Evolutionary conservation across 2,113 vertebrate species (phyloP).

Genomic region (Caracal caracal): DNA sequence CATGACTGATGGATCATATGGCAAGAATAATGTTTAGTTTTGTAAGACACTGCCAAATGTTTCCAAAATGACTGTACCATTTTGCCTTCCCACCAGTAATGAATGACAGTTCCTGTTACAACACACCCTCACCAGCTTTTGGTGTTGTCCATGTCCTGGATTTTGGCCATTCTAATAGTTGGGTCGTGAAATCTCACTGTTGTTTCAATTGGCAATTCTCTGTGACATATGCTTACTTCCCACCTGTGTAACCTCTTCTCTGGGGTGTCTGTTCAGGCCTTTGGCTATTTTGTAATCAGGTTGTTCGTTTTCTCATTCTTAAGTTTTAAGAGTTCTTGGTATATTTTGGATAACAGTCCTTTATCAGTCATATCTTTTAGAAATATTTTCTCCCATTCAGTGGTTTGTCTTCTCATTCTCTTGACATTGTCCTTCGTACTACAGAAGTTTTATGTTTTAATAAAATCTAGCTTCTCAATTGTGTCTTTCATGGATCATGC

Average conservation of each 20-base stretch:
- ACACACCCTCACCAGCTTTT: background rate
- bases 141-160: background rate
- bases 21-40: background rate
- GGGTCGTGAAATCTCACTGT: background rate
- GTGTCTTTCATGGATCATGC: background rate
- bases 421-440: background rate
- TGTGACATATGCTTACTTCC: background rate
- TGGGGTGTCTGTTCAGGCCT: background rate
- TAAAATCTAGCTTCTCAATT: background rate
- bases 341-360: background rate
- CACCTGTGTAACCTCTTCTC: background rate
- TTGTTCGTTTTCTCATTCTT: background rate
- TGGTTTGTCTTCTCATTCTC: background rate
- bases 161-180: background rate
- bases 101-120: background rate
- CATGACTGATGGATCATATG: no score
- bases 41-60: background rate
- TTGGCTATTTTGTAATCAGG: background rate
- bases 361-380: background rate
- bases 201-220: background rate
- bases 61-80: background rate
- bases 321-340: background rate
- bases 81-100: background rate
- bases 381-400: background rate
- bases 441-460: background rate